Base-by-base conservation (phyloP, 2,888 invertebrate species). In the Petrolisthes manimaculis region DNA sequence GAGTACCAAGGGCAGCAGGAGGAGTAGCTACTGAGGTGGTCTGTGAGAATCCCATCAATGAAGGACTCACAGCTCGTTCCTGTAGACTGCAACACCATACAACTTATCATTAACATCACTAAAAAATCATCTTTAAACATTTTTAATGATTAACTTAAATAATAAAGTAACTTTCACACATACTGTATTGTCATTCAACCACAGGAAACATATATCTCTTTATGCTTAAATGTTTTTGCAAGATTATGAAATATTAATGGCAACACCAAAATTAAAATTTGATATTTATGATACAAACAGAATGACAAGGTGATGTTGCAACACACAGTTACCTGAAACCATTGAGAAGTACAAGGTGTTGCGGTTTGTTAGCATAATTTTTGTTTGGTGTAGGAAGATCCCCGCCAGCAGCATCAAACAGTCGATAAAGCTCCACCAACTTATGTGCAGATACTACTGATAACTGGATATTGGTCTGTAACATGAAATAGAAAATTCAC, bases 361-460 rank as follows among this genome's bases (percentile, higher is more conserved):
- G 94, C 0, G 96, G 95, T 93, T 97, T 98, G 93, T 97, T 97
- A 0, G 98, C 97, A 93, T 97, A 98, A 93, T 98, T 98, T 93
- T 98, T 96, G 18, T 96, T 96, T 92, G 96, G 96, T 0, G 96
- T 95, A 0, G 95, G 94, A 82, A 94, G 95, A 93, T 97, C 97
- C 0, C 97, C 97, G 9, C 97, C 97, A 3, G 97, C 96, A 93
- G 96, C 97, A 93, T 98, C 97, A 93, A 96, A 98, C 6, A 98
- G 93, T 92, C 97, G 96, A 92, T 96, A 96, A 2, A 98, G 93
- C 0, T 96, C 95, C 0, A 97, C 96, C 91, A 98, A 96, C 93
- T 97, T 97, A 81, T 98, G 94, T 0, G 98, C 97, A 0, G 97
- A 96, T 86, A 98, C 95, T 67, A 98, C 95, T 0, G 98, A 98